Conservation (phyloP, 2,113 vertebrate species). For the Melanotaenia duboulayi region DNA sequence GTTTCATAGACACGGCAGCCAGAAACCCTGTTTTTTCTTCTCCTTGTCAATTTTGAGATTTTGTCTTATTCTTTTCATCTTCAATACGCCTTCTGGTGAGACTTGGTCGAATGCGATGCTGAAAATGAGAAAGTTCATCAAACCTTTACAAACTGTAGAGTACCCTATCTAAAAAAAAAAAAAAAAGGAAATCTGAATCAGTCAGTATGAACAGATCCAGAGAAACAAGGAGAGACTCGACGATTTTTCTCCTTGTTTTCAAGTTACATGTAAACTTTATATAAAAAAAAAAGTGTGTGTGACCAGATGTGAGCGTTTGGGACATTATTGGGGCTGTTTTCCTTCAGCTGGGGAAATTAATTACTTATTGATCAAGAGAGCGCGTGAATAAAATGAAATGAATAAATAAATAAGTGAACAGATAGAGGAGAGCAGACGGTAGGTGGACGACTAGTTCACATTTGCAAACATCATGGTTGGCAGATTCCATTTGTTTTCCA, state of each 20-base stretch:
- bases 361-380: slow-evolving; percentile 82
- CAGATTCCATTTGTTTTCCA: slow-evolving; percentile 74
- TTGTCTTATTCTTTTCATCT: too few relatives aligned
- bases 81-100: too few relatives aligned
- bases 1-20: too few relatives aligned
- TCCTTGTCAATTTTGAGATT: too few relatives aligned
- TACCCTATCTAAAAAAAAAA: too few relatives aligned
- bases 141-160: too few relatives aligned
- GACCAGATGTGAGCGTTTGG: slow-evolving; percentile 55
- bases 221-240: slow-evolving; percentile 5
- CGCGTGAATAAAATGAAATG: slow-evolving; percentile 76
- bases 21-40: too few relatives aligned
- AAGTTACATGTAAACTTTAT: slow-evolving; percentile 60
- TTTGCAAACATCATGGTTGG: slow-evolving; percentile 75
- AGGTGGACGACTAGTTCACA: slow-evolving; percentile 70
- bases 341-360: slow-evolving; percentile 78
- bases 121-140: too few relatives aligned
- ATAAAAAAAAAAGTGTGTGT: slow-evolving; percentile 38
- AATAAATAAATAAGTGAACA: slow-evolving; percentile 79
- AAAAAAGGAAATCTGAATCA: too few relatives aligned
- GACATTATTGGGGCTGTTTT: slow-evolving; percentile 68
- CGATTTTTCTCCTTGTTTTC: slow-evolving; percentile 17
- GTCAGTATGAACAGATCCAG: not conserved
- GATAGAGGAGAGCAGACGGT: slow-evolving; percentile 61
- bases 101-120: too few relatives aligned